Evolutionary conservation across 2,113 vertebrate genomes (phyloP), one percentile per base, ranked within the genome.

Genomic region (Nansenia antarctica): DNA sequence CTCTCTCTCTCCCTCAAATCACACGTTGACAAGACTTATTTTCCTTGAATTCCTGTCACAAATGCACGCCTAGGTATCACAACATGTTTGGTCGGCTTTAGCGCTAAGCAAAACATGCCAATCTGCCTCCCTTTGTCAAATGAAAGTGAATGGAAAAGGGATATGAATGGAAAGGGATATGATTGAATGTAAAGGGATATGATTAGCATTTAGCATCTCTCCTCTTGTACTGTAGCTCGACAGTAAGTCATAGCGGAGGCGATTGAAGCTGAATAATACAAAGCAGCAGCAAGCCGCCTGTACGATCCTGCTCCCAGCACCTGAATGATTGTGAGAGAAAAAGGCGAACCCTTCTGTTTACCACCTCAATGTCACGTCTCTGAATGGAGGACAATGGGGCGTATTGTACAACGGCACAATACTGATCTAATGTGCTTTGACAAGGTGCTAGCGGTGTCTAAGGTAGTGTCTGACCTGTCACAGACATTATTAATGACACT

Each of bases 361-460:
- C 70, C 63, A 69, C 69, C 32, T 31, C 67, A 35, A 5, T 78
- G 74, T 76, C 81, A 80, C 64, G 15, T 65, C 31, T 0, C 52
- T 34, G 55, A 75, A n/a, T 1, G 24, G 32, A 55, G 68, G 73
- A 88, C 81, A 86, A 85, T 75, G 62, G 72, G 0, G 5, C 4
- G 34, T 32, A 77, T 80, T 85, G 86, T 86, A 65, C 29, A 0
- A 9, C 45, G 0, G 31, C 1, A 85, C 80, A 88, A 84, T 79
- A 79, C 72, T 54, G 30, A 66, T 69, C 74, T 82, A 83, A 85
- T 73, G 31, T 68, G 77, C 76, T 85, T 79, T 76, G 80, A 85
- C 81, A 80, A 77, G 84, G 57, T 62, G 20, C 20, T 35, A 71
- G 61, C 30, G 30, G 49, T 37, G 70, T 74, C 74, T 70, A 65